Percentiles rank a stretch among this genome's conserved stretches.
phyloP scores from a whole-genome alignment of 1,140 invertebrate species.

The Trichonephila inaurata region DNA sequence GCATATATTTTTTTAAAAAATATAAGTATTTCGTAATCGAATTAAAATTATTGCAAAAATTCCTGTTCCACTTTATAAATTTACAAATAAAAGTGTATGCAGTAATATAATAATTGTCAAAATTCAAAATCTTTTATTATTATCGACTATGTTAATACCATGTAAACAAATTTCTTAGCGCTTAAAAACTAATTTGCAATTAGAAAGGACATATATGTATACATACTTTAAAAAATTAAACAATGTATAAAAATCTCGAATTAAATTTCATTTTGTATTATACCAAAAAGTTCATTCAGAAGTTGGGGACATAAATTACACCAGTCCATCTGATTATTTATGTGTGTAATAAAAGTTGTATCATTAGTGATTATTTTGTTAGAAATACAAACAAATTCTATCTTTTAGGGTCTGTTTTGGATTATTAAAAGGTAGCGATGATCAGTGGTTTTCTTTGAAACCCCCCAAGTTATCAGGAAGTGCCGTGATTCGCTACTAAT shows the following conservation, averaged over 20 bases:
- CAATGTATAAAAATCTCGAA: too few species aligned
- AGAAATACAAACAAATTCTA: background rate
- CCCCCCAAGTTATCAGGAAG: background rate
- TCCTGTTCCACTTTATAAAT: too few species aligned
- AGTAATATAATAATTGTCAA: too few species aligned
- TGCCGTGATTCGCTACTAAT: background rate
- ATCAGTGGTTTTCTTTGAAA: background rate
- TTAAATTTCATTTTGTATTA: too few species aligned
- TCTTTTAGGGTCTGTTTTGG: background rate
- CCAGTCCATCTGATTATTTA: background rate
- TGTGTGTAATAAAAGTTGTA: conserved; percentile 12
- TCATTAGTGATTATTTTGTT: background rate
- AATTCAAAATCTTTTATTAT: background rate
- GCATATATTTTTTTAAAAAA: too few species aligned
- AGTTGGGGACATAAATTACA: background rate
- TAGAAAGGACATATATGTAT: background rate
- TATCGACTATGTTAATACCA: background rate
- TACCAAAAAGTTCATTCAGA: too few species aligned
- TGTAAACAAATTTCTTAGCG: background rate
- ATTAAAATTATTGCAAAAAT: too few species aligned
- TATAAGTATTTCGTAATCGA: too few species aligned
- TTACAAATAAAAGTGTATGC: too few species aligned
- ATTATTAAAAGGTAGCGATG: background rate
- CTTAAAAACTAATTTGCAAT: background rate
- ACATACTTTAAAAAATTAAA: too few species aligned